Evolutionary conservation across 2,797 vertebrate genomes (phyloP), one percentile per base, ranked within the genome.

Genomic region (Fringilla coelebs): DNA sequence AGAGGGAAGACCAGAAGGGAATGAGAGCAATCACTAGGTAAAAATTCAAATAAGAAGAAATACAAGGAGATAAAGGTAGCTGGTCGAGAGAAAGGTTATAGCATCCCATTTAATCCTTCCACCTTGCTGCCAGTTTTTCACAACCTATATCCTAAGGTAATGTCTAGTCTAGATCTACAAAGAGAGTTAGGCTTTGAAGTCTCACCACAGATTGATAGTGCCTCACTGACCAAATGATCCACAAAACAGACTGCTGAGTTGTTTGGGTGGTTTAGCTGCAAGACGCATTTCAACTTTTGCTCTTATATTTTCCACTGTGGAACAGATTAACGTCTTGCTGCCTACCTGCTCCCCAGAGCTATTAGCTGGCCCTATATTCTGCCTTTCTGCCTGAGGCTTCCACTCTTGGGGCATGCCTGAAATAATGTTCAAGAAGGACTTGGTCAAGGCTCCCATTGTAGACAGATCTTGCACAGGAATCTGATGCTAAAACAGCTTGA

Each of bases 41-140:
- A 94, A 92, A 95, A 65, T 46, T 13, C 51, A 81, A 72, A 89
- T 80, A 75, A 65, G 55, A 78, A 86, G 31, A 81, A 90, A 84
- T 73, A 58, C 18, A 72, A 85, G n/a, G 20, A 83, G 20, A 55
- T 75, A 74, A 93, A 83, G 9, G 26, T 73, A 61, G 28, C 20
- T 40, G 14, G 20, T 38, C 68, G 52, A 70, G 36, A 84, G 17
- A 15, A 40, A 81, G 57, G 65, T 72, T 88, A 34, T 32, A 49
- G 9, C 66, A 48, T 43, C 26, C 13, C 3, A 51, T 62, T 93
- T 81, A 60, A 88, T 71, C 43, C 29, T 83, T 83, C n/a, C 24
- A 67, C 32, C 6, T 71, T 36, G 11, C n/a, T 63, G 10, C 28
- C 17, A 38, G 17, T 52, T 86, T 94, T 86, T 91, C 38, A 85